Base-by-base conservation (phyloP, 1,140 invertebrate genomes). In the Lasaia peninsularis region DNA sequence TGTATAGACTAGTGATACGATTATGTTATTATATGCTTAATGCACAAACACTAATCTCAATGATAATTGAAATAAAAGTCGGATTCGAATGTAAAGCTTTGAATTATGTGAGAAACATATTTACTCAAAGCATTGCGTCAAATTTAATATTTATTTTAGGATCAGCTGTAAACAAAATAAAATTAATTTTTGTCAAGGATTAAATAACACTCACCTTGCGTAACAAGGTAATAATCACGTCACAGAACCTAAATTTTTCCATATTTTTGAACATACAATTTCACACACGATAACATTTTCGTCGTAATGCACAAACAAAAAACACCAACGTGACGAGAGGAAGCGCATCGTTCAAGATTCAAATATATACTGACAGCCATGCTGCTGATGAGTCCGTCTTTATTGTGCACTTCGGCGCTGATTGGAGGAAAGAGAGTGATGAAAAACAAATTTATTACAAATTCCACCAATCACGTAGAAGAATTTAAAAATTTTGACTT, bases 281-380 rank as follows among this genome's bases (percentile, higher is more conserved):
- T 76, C 78, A 82, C 78, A 82, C 73, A 76, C 78, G 77, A 84
- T 84, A 87, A 77, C 80, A 87, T 88, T 82, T 85, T 86, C 78
- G 82, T 73, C 71, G 80, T 86, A 81, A 71, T 81, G 71, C 78
- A 86, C 81, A 86, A 86, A 87, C 78, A 86, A 87, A 89, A 86
- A 86, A 84, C 86, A 87, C 78, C 82, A 82, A 85, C 68, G 77
- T 80, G 75, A 79, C 89, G 91, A 92, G 92, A 93, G 93, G 94
- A 93, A 94, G 93, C 92, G 91, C 94, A 94, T 94, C 90, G 90
- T 93, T 89, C 90, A 92, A 92, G 90, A 90, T 92, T 93, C 93
- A 94, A 93, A 94, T 95, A 93, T 95, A 95, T 95, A 95, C 94
- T 95, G 94, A 93, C 94, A 94, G 93, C 94, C 93, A 94, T 94